Evolutionary conservation across 2,888 invertebrate species (phyloP).

Genomic region (Atrina japonica): DNA sequence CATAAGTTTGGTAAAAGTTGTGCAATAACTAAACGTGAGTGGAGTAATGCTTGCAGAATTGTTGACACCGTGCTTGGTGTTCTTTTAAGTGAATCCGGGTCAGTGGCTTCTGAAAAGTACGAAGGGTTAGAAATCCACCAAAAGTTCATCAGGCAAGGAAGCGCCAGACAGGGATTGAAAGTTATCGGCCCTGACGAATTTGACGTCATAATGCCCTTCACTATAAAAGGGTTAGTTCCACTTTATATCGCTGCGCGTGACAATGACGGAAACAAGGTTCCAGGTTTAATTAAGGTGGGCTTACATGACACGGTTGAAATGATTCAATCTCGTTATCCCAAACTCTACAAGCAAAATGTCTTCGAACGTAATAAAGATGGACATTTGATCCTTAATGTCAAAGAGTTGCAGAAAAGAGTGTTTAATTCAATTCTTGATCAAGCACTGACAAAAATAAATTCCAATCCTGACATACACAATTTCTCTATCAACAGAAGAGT

Average conservation of each 20-base stretch:
- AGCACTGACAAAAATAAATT: background rate
- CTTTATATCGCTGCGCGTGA: background rate
- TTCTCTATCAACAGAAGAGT: background rate
- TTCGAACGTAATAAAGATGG: conserved; percentile 5
- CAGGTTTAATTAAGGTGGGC: conserved; percentile 10
- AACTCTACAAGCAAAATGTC: background rate
- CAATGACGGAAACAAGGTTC: background rate
- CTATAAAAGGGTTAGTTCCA: conserved; percentile 34
- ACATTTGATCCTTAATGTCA: conserved; percentile 12
- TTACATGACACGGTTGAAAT: background rate
- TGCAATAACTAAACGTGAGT: background rate
- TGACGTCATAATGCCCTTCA: conserved; percentile 47
- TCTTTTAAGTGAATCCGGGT: background rate
- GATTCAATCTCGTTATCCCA: background rate
- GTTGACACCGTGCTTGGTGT: conserved; percentile 16
- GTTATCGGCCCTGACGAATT: conserved; percentile 48
- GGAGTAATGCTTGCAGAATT: conserved; percentile 14
- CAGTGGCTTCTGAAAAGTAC: background rate
- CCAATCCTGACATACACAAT: background rate
- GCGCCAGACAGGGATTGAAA: conserved; percentile 52
- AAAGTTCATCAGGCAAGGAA: conserved; percentile 48
- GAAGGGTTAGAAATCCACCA: conserved; percentile 14
- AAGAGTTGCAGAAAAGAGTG: conserved; percentile 8
- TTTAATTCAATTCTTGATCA: conserved; percentile 26
- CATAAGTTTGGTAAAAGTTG: too few relatives aligned